Conservation (phyloP, 2,113 vertebrate species). For the Entomyzon cyanotis region DNA sequence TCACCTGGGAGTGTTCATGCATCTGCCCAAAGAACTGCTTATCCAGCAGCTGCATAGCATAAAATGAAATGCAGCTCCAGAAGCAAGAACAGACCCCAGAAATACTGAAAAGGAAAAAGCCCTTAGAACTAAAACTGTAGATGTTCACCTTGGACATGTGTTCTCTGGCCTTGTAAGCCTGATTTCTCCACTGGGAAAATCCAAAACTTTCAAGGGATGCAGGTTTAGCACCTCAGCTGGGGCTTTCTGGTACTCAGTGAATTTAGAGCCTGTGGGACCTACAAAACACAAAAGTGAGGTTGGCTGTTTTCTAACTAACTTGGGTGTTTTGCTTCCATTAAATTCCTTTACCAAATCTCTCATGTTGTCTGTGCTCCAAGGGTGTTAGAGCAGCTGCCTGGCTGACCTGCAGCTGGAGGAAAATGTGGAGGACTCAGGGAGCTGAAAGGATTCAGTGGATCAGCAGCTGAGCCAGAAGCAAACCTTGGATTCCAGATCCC, state of each 20-base stretch:
- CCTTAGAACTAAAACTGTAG: background rate
- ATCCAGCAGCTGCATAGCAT: background rate
- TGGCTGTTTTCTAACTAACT: background rate
- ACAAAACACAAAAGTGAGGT: background rate
- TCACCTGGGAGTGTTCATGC: background rate
- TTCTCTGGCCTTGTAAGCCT: background rate
- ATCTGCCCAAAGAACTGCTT: background rate
- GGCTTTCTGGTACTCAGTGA: background rate
- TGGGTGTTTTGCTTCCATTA: background rate
- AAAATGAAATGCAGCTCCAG: background rate
- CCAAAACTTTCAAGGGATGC: background rate
- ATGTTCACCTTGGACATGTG: background rate
- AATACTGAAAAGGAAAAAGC: background rate
- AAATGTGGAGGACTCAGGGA: background rate
- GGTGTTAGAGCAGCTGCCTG: background rate
- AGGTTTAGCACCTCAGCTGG: background rate
- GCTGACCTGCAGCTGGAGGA: background rate
- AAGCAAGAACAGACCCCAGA: background rate
- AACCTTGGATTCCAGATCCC: background rate
- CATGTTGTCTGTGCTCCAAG: background rate
- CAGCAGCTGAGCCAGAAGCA: background rate
- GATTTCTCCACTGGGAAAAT: background rate
- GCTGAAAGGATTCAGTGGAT: background rate
- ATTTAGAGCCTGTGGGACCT: background rate
- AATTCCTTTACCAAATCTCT: background rate